A percentile compares a stretch with the other conserved stretches of the same genome.
These are phyloP conservation scores for Sussaba pulchella DNA, from an alignment of 2,888 invertebrate species.

Conservation along the genomic window DNA sequence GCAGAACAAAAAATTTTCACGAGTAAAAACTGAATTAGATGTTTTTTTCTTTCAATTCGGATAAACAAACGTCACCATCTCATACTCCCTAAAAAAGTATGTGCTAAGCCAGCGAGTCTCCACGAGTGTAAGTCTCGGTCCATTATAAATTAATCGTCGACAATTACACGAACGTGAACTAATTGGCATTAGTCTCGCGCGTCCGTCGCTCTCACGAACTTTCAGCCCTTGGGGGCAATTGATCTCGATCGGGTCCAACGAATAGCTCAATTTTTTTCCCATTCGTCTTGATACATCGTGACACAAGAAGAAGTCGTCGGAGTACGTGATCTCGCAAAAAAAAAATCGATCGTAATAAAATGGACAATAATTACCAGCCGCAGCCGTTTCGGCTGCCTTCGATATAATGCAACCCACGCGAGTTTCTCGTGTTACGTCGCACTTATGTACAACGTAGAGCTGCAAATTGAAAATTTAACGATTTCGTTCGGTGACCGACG, in stretches of 20 bases:
- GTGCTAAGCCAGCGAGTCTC: background rate
- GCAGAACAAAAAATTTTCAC: too few species aligned
- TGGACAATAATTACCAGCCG: constrained; percentile 1
- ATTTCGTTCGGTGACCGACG: constrained; percentile 65
- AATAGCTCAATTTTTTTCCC: constrained; percentile 61
- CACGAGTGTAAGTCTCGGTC: constrained; percentile 1
- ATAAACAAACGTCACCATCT: too few species aligned
- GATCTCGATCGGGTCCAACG: constrained; percentile 69
- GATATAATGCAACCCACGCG: constrained; percentile 26
- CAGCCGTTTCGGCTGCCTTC: constrained; percentile 27
- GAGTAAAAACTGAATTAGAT: too few species aligned
- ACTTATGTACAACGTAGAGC: constrained; percentile 29
- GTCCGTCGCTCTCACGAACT: constrained; percentile 57
- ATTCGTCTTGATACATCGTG: constrained; percentile 29
- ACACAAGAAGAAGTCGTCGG: constrained; percentile 17
- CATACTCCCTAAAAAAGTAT: background rate
- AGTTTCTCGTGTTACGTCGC: constrained; percentile 11
- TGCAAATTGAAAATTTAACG: constrained; percentile 74
- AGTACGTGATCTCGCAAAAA: constrained; percentile 14
- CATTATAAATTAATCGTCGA: constrained; percentile 77
- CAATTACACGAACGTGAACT: constrained; percentile 78
- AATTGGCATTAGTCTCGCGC: constrained; percentile 77
- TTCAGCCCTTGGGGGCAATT: constrained; percentile 70
- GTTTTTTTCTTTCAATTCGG: too few species aligned
- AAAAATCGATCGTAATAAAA: constrained; percentile 22